A percentile compares a stretch with the other conserved stretches of the same genome.
These are phyloP conservation scores for Suncus etruscus DNA, from an alignment of 2,113 vertebrate genomes.

Conservation along the genomic window DNA sequence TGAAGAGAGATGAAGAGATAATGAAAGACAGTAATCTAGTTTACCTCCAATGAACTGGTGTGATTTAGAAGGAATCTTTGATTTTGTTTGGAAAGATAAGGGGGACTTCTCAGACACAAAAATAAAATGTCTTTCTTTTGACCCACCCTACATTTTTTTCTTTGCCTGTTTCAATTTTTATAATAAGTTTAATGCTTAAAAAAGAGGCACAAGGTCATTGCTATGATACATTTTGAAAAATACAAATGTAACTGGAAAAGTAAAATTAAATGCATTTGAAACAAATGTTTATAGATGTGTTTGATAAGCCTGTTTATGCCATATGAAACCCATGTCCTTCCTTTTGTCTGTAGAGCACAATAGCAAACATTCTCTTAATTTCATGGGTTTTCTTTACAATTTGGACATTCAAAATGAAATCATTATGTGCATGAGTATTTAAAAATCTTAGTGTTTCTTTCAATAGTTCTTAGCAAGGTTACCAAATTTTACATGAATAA, in stretches of 20 bases:
- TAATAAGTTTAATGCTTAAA: constrained; percentile 90
- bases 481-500: not conserved
- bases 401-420: not conserved
- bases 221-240: constrained; percentile 87
- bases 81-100: constrained; percentile 81
- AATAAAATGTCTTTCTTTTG: constrained; percentile 89
- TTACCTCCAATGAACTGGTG: constrained; percentile 55
- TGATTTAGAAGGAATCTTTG: constrained; percentile 71
- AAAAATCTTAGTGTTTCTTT: not conserved
- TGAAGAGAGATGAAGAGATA: not conserved
- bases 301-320: not conserved
- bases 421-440: not conserved
- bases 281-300: not conserved
- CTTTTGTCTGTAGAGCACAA: not conserved
- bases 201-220: constrained; percentile 88
- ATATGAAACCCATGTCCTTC: not conserved
- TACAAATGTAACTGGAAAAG: constrained; percentile 54
- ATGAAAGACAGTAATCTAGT: constrained; percentile 1
- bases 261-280: constrained; percentile 40
- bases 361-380: not conserved
- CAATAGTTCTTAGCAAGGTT: not conserved
- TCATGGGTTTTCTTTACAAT: not conserved
- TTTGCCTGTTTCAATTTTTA: constrained; percentile 88
- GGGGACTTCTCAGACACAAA: constrained; percentile 85
- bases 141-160: constrained; percentile 88